phyloP scores from a whole-genome alignment of 2,888 invertebrate species.

The Erebia aethiops region DNA sequence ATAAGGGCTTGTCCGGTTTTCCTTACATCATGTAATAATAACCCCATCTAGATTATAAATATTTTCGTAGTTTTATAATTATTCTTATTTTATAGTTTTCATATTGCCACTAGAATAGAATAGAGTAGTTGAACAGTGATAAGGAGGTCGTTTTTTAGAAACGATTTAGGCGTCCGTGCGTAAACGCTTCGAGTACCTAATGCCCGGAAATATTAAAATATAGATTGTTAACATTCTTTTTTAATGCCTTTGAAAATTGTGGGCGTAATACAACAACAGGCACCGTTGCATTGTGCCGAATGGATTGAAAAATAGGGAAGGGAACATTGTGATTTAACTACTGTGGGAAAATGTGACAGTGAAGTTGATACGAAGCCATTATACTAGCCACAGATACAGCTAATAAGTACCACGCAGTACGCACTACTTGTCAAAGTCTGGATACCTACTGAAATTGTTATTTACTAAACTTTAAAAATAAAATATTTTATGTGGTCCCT shows the following conservation, averaged over 20 bases:
- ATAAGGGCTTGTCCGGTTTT: not conserved
- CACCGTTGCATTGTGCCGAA: not conserved
- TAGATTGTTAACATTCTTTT: conserved; percentile 15
- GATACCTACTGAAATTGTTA: too few species aligned
- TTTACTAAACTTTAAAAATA: too few species aligned
- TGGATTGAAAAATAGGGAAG: not conserved
- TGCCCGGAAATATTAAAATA: conserved; percentile 25
- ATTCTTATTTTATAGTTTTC: not conserved
- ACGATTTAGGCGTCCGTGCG: conserved; percentile 25
- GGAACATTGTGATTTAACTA: too few species aligned
- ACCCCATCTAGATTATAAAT: not conserved
- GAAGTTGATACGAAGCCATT: too few species aligned
- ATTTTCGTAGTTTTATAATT: not conserved
- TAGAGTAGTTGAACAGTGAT: conserved; percentile 8
- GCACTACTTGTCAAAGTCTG: too few species aligned
- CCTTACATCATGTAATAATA: not conserved
- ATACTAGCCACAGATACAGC: too few species aligned
- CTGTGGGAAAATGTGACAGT: too few species aligned
- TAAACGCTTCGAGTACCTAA: conserved; percentile 18
- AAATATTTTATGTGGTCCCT: too few species aligned
- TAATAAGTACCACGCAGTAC: too few species aligned
- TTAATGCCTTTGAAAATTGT: conserved; percentile 3
- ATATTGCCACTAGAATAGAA: conserved; percentile 8
- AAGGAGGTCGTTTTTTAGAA: conserved; percentile 25
- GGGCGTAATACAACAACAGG: not conserved